Evolutionary conservation across 2,113 vertebrate genomes (phyloP).

Genomic region (Physeter macrocephalus): DNA sequence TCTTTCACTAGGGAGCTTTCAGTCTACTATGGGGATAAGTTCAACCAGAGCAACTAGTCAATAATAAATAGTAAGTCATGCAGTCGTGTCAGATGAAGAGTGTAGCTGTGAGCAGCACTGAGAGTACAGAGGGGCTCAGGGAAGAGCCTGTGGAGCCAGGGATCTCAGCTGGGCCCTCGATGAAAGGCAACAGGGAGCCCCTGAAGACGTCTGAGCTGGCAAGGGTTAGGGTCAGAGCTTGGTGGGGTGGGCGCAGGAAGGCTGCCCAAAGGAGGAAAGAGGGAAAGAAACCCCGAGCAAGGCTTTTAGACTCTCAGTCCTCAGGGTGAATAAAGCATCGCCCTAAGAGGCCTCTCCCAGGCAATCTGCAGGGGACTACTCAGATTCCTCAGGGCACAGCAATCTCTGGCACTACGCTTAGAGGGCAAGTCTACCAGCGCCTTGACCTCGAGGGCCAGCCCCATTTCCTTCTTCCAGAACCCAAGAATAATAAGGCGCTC

Average conservation of each 20-base stretch:
- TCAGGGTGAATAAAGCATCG: background rate
- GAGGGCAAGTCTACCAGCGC: background rate
- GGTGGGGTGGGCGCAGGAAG: background rate
- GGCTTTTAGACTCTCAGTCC: background rate
- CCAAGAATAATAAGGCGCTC: background rate
- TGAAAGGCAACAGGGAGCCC: background rate
- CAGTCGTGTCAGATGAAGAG: background rate
- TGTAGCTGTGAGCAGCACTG: background rate
- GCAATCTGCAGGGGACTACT: background rate
- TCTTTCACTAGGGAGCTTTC: background rate
- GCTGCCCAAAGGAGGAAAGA: background rate
- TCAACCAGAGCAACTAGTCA: background rate
- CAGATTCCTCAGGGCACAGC: background rate
- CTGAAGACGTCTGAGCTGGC: background rate
- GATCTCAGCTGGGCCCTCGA: background rate
- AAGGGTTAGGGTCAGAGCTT: background rate
- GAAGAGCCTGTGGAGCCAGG: background rate
- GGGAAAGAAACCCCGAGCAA: background rate
- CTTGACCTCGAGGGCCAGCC: background rate
- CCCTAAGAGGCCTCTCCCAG: background rate
- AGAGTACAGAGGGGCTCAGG: background rate
- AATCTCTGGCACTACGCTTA: background rate
- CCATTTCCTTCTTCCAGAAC: slow-evolving; percentile 14
- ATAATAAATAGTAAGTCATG: background rate
- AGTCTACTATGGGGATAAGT: background rate